phyloP scores from a whole-genome alignment of 2,113 vertebrate species.

The Peromyscus maniculatus region DNA sequence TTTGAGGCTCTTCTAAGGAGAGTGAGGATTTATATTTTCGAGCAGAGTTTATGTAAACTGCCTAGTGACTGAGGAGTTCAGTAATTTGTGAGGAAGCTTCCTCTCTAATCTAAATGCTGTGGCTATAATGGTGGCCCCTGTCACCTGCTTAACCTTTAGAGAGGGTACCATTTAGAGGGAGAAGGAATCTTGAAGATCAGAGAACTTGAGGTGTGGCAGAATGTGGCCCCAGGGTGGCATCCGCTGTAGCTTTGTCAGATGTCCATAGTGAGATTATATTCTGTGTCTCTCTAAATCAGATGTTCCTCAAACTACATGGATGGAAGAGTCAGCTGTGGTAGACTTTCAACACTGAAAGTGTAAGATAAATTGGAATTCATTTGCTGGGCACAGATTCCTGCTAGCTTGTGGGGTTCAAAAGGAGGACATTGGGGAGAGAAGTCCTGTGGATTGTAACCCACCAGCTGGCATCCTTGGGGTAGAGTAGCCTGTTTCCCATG shows the following conservation, averaged over 20 bases:
- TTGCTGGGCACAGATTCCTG: not conserved
- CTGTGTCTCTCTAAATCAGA: not conserved
- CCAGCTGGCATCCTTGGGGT: not conserved
- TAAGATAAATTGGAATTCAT: not conserved
- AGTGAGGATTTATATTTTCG: not conserved
- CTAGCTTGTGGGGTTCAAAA: not conserved
- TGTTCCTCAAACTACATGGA: not conserved
- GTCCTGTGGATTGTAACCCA: not conserved
- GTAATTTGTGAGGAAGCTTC: not conserved
- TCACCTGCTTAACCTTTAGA: not conserved
- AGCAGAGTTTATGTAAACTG: not conserved
- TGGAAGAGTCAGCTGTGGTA: not conserved
- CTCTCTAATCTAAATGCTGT: not conserved
- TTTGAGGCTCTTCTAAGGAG: not conserved
- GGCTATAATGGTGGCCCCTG: not conserved
- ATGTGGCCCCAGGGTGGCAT: not conserved
- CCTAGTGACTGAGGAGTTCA: accelerated
- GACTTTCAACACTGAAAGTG: not conserved
- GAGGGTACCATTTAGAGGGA: not conserved
- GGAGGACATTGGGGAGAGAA: not conserved
- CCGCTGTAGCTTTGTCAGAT: accelerated
- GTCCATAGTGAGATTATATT: no score
- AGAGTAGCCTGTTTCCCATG: not conserved
- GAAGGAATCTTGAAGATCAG: not conserved
- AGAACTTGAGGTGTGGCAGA: not conserved